Evolutionary conservation across 1,140 invertebrate genomes (phyloP), one percentile per base, ranked within the genome.

Genomic region (Notospermus geniculatus): DNA sequence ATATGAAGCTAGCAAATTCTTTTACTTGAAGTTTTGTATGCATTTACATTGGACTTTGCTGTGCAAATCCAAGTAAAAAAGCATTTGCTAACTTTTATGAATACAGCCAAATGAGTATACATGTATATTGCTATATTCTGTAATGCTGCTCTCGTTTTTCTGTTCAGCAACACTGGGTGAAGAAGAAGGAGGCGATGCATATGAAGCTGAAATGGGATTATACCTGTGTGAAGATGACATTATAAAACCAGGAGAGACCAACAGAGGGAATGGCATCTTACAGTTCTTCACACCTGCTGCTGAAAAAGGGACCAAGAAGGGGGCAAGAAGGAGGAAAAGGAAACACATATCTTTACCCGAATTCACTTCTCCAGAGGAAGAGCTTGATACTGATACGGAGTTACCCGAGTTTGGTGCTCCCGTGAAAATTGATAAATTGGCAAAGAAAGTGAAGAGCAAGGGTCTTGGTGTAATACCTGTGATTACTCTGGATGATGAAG

Each of bases 131-230:
- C 32, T 36, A 15, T 36, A 36, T 68, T 63, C n/a, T n/a, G n/a
- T n/a, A n/a, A n/a, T n/a, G n/a, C n/a, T n/a, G n/a, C n/a, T n/a
- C n/a, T n/a, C n/a, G n/a, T n/a, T n/a, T n/a, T n/a, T n/a, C n/a
- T n/a, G n/a, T 63, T 19, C 63, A 73, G 70, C 69, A 29, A 36
- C 59, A 25, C 55, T 72, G 28, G 65, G 65, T 60, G 58, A 57
- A 22, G 62, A 66, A 27, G 72, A 71, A 9, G 46, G 46, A 5
- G 46, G 25, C 32, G 73, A 77, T 52, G 59, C 61, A 19, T 74
- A 77, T 67, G 77, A 69, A n/a, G 54, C 71, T 23, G 75, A 78
- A 64, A 79, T 77, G 74, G 60, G 62, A 23, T 22, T 67, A 5
- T 75, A 70, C 56, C 62, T 76, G 9, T 68, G 76, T 52, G 62